Percentiles rank a stretch among this genome's conserved stretches.
These are phyloP conservation scores for Etheostoma cragini DNA, from an alignment of 2,113 vertebrate species.

Conservation along the genomic window DNA sequence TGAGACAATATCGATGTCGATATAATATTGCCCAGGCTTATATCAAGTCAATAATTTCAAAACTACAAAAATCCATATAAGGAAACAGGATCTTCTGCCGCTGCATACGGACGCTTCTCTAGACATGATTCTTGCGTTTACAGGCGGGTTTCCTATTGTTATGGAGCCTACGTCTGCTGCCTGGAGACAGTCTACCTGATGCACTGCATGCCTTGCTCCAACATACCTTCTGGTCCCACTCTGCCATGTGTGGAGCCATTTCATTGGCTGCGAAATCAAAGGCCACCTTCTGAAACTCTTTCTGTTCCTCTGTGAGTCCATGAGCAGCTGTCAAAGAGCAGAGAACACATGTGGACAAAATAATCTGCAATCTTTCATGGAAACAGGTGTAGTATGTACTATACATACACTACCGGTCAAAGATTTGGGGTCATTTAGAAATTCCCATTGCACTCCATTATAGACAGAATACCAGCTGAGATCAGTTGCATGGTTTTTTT, in stretches of 20 bases:
- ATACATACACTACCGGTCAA: too few species aligned
- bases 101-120: too few species aligned
- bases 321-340: conserved; percentile 82
- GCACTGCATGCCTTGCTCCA: not conserved
- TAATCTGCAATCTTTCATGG: not conserved
- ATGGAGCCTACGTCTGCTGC: not conserved
- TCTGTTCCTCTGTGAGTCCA: conserved; percentile 95
- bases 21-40: too few species aligned
- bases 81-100: not conserved
- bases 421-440: too few species aligned
- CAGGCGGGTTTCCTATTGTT: not conserved
- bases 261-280: conserved; percentile 95
- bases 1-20: too few species aligned
- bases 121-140: not conserved
- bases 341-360: not conserved
- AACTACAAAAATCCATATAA: not conserved
- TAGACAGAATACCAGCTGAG: too few species aligned
- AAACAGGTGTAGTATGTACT: not conserved
- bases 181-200: not conserved
- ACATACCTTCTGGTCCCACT: conserved; percentile 95
- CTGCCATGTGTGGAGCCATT: conserved; percentile 95
- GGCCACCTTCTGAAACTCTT: conserved; percentile 96
- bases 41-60: not conserved
- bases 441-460: too few species aligned
- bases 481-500: too few species aligned